Evolutionary conservation across 1,140 invertebrate genomes (phyloP).

Genomic region (Copidosoma floridanum): DNA sequence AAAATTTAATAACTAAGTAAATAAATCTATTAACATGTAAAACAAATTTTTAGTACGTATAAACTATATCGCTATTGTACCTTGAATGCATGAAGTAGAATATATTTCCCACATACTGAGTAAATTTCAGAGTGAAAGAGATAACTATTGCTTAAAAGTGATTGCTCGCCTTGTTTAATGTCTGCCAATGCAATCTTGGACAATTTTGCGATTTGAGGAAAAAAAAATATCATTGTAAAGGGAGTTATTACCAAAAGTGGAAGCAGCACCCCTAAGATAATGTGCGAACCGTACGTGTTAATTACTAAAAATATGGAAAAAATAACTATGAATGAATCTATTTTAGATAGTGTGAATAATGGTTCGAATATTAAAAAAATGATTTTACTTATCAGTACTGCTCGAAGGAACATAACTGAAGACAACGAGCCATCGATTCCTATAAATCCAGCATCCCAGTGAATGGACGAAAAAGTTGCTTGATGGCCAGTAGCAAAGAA

Average conservation of each 20-base stretch:
- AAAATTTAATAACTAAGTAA: too few relatives aligned
- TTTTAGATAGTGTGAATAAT: too few relatives aligned
- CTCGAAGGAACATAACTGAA: conserved; percentile 59
- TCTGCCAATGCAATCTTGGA: conserved; percentile 51
- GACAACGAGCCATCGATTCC: conserved; percentile 63
- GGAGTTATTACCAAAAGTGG: conserved; percentile 79
- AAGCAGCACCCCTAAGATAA: conserved; percentile 65
- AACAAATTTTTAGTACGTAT: too few relatives aligned
- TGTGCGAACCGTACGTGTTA: conserved; percentile 73
- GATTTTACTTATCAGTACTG: conserved; percentile 62
- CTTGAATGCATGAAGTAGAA: conserved; percentile 74
- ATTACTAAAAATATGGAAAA: conserved; percentile 51
- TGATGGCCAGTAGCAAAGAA: conserved; percentile 94
- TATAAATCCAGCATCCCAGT: conserved; percentile 90
- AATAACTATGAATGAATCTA: too few relatives aligned
- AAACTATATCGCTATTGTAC: too few relatives aligned
- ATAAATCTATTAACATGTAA: too few relatives aligned
- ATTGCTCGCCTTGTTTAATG: conserved; percentile 66
- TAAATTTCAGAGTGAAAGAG: conserved; percentile 64
- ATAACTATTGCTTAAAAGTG: conserved; percentile 64
- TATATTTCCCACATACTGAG: conserved; percentile 68
- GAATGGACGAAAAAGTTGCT: conserved; percentile 80
- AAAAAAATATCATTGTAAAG: conserved; percentile 68
- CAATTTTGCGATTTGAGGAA: conserved; percentile 56
- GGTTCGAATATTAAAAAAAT: too few relatives aligned